A percentile compares a stretch with the other conserved stretches of the same genome.
These are phyloP conservation scores for Equus przewalskii DNA, from an alignment of 2,113 vertebrate genomes.

Conservation along the genomic window DNA sequence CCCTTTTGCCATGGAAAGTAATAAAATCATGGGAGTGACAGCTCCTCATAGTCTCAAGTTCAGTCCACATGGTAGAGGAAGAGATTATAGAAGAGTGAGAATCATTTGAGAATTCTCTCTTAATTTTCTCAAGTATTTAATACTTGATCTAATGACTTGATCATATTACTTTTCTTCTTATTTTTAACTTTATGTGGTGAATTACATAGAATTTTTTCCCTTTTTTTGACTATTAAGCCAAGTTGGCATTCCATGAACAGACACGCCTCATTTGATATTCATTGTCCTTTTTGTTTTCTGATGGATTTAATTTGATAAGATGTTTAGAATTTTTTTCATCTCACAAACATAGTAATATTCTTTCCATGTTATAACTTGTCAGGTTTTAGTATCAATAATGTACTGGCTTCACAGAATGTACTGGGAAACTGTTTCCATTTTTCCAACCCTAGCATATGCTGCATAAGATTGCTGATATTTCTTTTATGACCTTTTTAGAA, in stretches of 20 bases:
- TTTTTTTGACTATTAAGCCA: background rate
- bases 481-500: background rate
- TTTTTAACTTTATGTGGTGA: background rate
- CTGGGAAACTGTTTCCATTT: background rate
- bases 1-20: background rate
- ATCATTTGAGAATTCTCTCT: background rate
- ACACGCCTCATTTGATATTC: background rate
- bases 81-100: background rate
- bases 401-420: background rate
- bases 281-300: background rate
- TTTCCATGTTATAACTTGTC: background rate
- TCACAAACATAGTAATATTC: background rate
- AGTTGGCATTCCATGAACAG: background rate
- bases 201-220: background rate
- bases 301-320: background rate
- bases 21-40: background rate
- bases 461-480: background rate
- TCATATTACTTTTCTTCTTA: background rate
- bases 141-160: background rate
- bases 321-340: background rate
- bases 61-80: background rate
- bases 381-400: background rate
- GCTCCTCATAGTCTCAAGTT: background rate
- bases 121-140: constrained; percentile 17
- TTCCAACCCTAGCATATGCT: background rate